These are phyloP conservation scores for Pachyramphus minor DNA, from an alignment of 2,113 vertebrate species.

Conservation along the genomic window DNA sequence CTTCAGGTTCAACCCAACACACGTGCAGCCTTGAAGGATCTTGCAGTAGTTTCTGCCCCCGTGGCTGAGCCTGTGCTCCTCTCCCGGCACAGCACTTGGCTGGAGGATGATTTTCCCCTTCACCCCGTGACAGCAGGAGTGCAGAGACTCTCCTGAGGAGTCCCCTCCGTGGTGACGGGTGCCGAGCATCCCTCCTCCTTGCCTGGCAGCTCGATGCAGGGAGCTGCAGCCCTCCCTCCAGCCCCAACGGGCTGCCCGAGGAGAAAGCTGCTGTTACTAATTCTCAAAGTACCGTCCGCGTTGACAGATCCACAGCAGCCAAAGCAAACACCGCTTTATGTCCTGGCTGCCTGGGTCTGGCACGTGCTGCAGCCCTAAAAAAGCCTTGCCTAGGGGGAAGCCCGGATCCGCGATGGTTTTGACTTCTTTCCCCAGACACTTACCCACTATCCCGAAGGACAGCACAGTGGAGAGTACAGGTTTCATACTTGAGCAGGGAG, in stretches of 20 bases:
- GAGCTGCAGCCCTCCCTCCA: background rate
- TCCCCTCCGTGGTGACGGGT: background rate
- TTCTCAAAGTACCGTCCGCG: background rate
- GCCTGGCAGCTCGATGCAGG: background rate
- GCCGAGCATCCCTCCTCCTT: background rate
- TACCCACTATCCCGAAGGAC: constrained; percentile 58
- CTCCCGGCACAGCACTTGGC: background rate
- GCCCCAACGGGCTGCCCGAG: background rate
- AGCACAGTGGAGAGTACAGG: background rate
- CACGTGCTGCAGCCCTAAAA: accelerated
- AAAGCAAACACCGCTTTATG: accelerated
- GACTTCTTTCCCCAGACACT: constrained; percentile 8
- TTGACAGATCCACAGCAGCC: background rate
- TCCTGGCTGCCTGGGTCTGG: background rate
- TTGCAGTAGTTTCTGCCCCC: background rate
- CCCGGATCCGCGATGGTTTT: background rate
- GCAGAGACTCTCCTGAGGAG: accelerated
- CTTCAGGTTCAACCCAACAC: background rate
- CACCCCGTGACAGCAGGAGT: accelerated
- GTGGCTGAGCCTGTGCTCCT: background rate
- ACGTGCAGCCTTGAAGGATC: background rate
- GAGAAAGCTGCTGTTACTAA: background rate
- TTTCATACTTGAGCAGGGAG: constrained; percentile 30
- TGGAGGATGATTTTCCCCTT: background rate
- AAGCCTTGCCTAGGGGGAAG: background rate